Conservation (phyloP, 53 echinoderm and acorn worm genomes). For the Luidia sarsii region DNA sequence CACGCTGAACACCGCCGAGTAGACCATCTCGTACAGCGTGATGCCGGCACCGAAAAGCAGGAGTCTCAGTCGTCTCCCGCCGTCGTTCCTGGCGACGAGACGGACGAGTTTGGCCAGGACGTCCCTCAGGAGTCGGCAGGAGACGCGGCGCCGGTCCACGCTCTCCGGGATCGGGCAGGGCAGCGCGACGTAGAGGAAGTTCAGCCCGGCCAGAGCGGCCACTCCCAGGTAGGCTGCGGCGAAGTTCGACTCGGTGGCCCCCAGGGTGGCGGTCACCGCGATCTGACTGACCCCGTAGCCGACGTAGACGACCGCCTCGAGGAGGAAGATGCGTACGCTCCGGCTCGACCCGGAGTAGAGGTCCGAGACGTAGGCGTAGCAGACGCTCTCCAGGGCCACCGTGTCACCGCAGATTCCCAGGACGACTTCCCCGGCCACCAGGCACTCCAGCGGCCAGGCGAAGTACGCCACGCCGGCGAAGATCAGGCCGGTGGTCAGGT, state of each 20-base stretch:
- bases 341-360: conserved; percentile 18
- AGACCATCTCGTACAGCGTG: conserved; percentile 24
- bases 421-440: conserved; percentile 32
- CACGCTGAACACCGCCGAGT: conserved; percentile 53
- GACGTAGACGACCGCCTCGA: conserved; percentile 34
- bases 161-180: conserved; percentile 48
- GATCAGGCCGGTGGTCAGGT: conserved; percentile 31
- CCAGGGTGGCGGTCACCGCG: conserved; percentile 33
- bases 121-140: conserved; percentile 24
- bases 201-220: conserved; percentile 20
- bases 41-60: neutral
- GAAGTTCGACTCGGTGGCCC: conserved; percentile 24
- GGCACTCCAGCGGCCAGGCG: conserved; percentile 9
- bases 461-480: conserved; percentile 58
- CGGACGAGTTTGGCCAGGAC: conserved; percentile 11
- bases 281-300: conserved; percentile 61
- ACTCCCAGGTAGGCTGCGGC: conserved; percentile 18
- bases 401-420: conserved; percentile 63
- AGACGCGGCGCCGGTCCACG: conserved; percentile 16
- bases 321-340: conserved; percentile 27
- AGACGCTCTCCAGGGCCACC: neutral
- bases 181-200: conserved; percentile 44
- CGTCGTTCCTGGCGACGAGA: conserved; percentile 19
- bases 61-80: conserved; percentile 21
- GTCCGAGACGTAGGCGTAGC: conserved; percentile 56